Conservation (phyloP, 2,888 invertebrate species). For the Charanyca ferruginea region DNA sequence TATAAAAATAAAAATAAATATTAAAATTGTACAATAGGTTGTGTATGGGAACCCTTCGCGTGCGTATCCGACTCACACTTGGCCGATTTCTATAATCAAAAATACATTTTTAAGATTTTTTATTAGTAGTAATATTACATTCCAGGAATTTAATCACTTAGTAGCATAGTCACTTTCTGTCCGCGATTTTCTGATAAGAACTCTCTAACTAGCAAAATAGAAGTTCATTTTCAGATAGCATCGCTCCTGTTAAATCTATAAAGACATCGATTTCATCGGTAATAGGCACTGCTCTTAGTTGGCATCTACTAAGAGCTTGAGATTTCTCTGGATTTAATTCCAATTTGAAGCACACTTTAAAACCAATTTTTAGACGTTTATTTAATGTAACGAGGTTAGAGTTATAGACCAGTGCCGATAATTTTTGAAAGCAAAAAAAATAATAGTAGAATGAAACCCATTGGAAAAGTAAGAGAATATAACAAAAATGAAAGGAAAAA, state of each 20-base stretch:
- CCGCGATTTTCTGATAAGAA: slow-evolving; percentile 5
- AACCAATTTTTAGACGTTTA: slow-evolving; percentile 5
- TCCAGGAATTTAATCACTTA: neutral
- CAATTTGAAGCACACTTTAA: slow-evolving; percentile 21
- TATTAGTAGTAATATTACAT: neutral
- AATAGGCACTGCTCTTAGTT: slow-evolving; percentile 21
- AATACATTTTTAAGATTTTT: neutral
- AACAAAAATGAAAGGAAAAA: too few relatives aligned
- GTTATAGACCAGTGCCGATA: neutral
- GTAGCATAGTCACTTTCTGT: neutral
- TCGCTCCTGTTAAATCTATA: slow-evolving; percentile 27
- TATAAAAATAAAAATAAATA: too few relatives aligned
- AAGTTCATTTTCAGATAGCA: slow-evolving; percentile 32
- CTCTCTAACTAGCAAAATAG: slow-evolving; percentile 15
- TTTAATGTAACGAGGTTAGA: neutral
- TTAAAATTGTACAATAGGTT: too few relatives aligned
- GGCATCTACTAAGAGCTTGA: slow-evolving; percentile 12
- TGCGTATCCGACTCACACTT: too few relatives aligned
- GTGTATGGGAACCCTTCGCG: too few relatives aligned
- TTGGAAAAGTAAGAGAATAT: too few relatives aligned
- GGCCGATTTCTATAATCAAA: too few relatives aligned
- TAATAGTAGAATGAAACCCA: too few relatives aligned
- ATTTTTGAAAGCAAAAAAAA: too few relatives aligned
- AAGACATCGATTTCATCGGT: slow-evolving; percentile 29
- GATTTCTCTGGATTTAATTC: slow-evolving; percentile 22